Evolutionary conservation across 2,797 vertebrate species (phyloP), one percentile per base, ranked within the genome.

Genomic region (Silurus lanzhouensis): DNA sequence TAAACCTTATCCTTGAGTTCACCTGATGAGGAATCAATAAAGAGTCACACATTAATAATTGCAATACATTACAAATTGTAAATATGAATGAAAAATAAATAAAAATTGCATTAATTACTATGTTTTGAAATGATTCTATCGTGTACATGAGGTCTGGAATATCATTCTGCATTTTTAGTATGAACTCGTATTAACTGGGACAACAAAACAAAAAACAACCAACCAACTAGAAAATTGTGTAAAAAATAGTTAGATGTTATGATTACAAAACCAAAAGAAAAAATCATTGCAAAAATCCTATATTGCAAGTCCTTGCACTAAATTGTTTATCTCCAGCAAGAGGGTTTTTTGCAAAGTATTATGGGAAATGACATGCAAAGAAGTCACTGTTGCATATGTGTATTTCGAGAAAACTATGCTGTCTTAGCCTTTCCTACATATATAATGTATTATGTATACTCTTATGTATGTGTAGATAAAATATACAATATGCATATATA

Each of bases 1-100:
- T 63, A 85, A 55, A 63, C 66, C 72, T 55, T 38, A 77, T 85
- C 68, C 68, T 57, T 63, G 84, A 72, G 78, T 70, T 44, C 81
- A 77, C 44, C 74, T 72, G 77, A 44, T 5, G 8, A 81, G 67
- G 38, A 79, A 31, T 68, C 20, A 74, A 74, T 57, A n/a, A 31
- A 48, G 74, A 57, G n/a, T 76, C 25, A 46, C 22, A 64, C 20
- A 64, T 13, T 48, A 80, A 52, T 81, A 46, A 52, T 81, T 81
- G n/a, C n/a, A 67, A 27, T 38, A 38, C 38, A 38, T 38, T 38
- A 38, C 38, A 38, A 38, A 38, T 38, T 38, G 38, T 38, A 38
- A 38, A 38, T 38, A 38, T 38, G 2, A 38, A 38, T 38, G 38
- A 38, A 38, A 38, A 38, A 38, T 38, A 2, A 38, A 38, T 38